These are phyloP conservation scores for Eupithecia dodoneata DNA, from an alignment of 2,888 invertebrate genomes.

Conservation along the genomic window DNA sequence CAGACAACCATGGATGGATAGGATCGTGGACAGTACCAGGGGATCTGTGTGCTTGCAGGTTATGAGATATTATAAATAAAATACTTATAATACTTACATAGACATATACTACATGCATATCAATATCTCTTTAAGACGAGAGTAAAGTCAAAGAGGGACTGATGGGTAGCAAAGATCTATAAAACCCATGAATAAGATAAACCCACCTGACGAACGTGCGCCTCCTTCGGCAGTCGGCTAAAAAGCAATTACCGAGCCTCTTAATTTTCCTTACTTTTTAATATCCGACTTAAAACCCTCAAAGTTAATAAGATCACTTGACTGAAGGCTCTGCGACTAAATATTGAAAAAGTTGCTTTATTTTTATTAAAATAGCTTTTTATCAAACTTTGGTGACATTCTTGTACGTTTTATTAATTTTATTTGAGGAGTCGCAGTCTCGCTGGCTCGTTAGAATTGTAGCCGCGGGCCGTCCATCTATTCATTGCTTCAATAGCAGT, in stretches of 20 bases:
- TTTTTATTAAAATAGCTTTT: conserved; percentile 14
- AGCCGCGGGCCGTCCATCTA: background rate
- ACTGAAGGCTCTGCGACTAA: conserved; percentile 9
- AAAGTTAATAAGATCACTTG: conserved; percentile 10
- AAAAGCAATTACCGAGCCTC: conserved; percentile 10
- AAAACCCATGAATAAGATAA: background rate
- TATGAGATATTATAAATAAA: too few species aligned
- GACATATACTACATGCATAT: too few species aligned
- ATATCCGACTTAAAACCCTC: conserved; percentile 11
- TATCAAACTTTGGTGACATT: conserved; percentile 11
- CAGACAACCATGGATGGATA: too few species aligned
- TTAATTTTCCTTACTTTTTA: conserved; percentile 7
- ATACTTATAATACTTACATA: too few species aligned
- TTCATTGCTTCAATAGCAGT: background rate
- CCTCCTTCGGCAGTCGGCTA: conserved; percentile 5
- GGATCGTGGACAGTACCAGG: too few species aligned
- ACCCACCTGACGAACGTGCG: background rate
- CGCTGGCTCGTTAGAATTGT: background rate
- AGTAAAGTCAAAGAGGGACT: too few species aligned
- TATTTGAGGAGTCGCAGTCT: background rate
- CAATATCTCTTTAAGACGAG: too few species aligned
- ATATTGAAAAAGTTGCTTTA: conserved; percentile 19
- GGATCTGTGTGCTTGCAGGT: too few species aligned
- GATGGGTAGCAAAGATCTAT: background rate
- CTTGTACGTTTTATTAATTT: conserved; percentile 23